phyloP scores from a whole-genome alignment of 2,888 invertebrate species.

The Sepiola atlantica region DNA sequence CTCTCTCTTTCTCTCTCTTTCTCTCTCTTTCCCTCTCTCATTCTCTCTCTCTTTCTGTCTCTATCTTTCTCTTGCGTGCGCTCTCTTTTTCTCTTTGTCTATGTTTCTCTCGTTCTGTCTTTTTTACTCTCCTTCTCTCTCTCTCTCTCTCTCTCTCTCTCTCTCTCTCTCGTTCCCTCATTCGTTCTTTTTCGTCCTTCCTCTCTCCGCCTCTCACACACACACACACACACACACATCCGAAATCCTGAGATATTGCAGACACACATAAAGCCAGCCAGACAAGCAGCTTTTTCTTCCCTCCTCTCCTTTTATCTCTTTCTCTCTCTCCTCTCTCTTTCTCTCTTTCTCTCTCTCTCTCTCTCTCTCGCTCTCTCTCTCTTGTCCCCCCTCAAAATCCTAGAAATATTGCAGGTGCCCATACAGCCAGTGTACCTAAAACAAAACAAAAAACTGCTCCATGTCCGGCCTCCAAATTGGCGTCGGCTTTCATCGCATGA shows the following conservation, averaged over 20 bases:
- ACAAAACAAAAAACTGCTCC: background rate
- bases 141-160: background rate
- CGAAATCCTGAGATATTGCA: too few species aligned
- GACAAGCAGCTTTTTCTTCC: background rate
- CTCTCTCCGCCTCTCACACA: too few species aligned
- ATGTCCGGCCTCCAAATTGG: background rate
- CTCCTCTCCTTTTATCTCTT: background rate
- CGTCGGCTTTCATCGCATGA: too few species aligned
- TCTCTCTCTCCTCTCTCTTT: background rate
- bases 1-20: background rate
- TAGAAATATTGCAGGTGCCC: too few species aligned
- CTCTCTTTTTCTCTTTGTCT: background rate
- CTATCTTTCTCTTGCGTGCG: background rate
- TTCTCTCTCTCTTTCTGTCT: too few species aligned
- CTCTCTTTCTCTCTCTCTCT: background rate
- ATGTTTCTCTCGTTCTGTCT: background rate
- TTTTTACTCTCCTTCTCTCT: background rate
- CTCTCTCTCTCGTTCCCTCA: too few species aligned
- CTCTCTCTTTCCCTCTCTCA: background rate
- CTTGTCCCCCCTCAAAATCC: background rate
- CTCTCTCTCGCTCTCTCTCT: too few species aligned
- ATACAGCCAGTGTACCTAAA: too few species aligned
- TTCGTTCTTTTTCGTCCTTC: background rate
- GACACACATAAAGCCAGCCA: too few species aligned
- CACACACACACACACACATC: too few species aligned